phyloP scores from a whole-genome alignment of 2,888 invertebrate species.

The Drosophila mimetica region DNA sequence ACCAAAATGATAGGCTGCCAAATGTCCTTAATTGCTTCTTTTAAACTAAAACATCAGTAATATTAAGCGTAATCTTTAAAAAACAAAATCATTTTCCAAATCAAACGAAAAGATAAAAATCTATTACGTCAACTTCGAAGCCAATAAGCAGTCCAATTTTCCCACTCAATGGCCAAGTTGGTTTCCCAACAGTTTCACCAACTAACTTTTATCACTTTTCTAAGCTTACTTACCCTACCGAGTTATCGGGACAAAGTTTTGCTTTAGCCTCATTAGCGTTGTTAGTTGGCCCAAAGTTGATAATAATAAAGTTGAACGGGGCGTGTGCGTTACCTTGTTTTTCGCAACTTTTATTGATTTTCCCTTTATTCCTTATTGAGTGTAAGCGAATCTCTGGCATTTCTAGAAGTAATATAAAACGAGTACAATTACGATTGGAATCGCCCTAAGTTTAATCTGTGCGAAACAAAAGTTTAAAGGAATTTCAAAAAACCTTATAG shows the following conservation, averaged over 20 bases:
- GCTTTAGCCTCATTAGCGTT: conserved; percentile 70
- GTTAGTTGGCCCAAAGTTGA: conserved; percentile 66
- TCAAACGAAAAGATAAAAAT: conserved; percentile 15
- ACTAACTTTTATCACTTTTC: conserved; percentile 63
- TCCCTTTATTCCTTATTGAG: background rate
- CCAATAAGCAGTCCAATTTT: conserved; percentile 17
- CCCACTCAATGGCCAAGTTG: conserved; percentile 30
- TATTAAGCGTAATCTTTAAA: too few relatives aligned
- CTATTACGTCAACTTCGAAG: conserved; percentile 14
- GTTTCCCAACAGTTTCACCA: conserved; percentile 34
- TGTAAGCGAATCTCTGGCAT: background rate
- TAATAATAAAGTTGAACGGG: conserved; percentile 60
- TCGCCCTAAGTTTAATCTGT: too few relatives aligned
- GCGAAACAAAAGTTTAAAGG: too few relatives aligned
- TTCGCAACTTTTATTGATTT: conserved; percentile 30
- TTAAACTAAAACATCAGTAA: too few relatives aligned
- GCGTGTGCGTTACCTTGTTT: conserved; percentile 35
- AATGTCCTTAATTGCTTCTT: background rate
- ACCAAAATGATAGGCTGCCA: background rate
- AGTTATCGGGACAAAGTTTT: conserved; percentile 64
- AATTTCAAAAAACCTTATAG: too few relatives aligned
- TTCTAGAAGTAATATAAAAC: background rate
- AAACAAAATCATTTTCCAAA: too few relatives aligned
- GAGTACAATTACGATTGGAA: background rate
- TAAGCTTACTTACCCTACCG: conserved; percentile 20